phyloP scores from a whole-genome alignment of 2,113 vertebrate genomes.

The Eurystomus gularis region DNA sequence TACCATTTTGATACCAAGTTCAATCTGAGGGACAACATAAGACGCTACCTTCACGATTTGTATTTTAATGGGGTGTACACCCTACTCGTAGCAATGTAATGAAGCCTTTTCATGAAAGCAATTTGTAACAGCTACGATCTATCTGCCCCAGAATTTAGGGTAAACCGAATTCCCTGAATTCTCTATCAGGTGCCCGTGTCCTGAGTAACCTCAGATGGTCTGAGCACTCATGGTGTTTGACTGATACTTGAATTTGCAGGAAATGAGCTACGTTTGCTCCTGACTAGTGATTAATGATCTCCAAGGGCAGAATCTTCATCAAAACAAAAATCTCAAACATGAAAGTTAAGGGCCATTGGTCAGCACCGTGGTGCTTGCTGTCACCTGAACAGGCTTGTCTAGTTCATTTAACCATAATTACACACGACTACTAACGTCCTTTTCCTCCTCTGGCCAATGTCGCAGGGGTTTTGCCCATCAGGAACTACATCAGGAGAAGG shows the following conservation, averaged over 20 bases:
- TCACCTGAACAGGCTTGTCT: neutral
- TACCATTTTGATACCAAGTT: neutral
- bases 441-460: neutral
- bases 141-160: neutral
- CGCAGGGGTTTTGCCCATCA: neutral
- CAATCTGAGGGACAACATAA: neutral
- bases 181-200: neutral
- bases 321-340: neutral
- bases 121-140: neutral
- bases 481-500: neutral
- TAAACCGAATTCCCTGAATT: neutral
- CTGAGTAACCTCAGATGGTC: neutral
- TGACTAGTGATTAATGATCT: neutral
- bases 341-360: neutral
- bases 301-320: neutral
- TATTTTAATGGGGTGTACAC: neutral
- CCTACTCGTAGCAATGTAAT: neutral
- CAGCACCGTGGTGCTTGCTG: accelerated
- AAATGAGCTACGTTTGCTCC: neutral
- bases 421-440: neutral
- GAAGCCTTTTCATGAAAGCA: neutral
- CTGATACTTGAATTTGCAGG: neutral
- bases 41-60: neutral
- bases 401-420: neutral
- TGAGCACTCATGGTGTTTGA: neutral